phyloP scores from a whole-genome alignment of 2,113 vertebrate species.

The Siphamia tubifer region DNA sequence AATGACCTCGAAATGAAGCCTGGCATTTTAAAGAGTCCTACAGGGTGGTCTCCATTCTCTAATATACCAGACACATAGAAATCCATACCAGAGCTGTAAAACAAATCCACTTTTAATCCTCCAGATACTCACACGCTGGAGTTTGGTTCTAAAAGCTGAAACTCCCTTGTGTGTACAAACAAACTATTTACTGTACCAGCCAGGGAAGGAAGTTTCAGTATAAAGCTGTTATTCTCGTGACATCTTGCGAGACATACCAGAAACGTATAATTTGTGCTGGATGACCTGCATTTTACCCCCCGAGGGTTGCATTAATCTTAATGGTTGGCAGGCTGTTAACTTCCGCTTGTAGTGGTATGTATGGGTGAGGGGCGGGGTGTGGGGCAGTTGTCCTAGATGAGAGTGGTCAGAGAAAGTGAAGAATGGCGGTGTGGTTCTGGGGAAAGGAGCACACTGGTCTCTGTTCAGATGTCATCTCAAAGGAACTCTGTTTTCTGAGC shows the following conservation, averaged over 20 bases:
- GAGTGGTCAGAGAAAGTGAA: conserved; percentile 17
- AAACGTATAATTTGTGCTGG: conserved; percentile 59
- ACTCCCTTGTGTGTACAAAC: neutral
- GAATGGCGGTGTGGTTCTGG: conserved; percentile 13
- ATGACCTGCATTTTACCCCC: conserved; percentile 57
- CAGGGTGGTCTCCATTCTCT: conserved; percentile 57
- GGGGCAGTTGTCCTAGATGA: conserved; percentile 39
- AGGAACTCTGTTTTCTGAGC: conserved; percentile 64
- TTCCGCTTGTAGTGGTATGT: conserved; percentile 64
- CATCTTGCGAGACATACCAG: conserved; percentile 56
- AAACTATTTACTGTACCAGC: neutral
- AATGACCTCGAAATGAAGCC: conserved; percentile 34
- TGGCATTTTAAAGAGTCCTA: conserved; percentile 29
- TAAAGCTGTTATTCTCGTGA: conserved; percentile 25
- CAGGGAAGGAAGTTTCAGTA: neutral
- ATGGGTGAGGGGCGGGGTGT: conserved; percentile 11
- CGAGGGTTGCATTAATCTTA: conserved; percentile 67
- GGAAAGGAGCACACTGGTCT: conserved; percentile 51
- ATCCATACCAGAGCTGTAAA: conserved; percentile 29
- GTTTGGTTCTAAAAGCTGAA: neutral
- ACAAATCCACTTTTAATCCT: conserved; percentile 22
- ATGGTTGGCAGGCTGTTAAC: conserved; percentile 60
- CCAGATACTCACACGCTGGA: neutral
- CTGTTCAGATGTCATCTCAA: conserved; percentile 73
- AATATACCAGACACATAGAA: conserved; percentile 8